Base-by-base conservation (phyloP, 1,140 invertebrate species). In the Neoseiulus cucumeris region DNA sequence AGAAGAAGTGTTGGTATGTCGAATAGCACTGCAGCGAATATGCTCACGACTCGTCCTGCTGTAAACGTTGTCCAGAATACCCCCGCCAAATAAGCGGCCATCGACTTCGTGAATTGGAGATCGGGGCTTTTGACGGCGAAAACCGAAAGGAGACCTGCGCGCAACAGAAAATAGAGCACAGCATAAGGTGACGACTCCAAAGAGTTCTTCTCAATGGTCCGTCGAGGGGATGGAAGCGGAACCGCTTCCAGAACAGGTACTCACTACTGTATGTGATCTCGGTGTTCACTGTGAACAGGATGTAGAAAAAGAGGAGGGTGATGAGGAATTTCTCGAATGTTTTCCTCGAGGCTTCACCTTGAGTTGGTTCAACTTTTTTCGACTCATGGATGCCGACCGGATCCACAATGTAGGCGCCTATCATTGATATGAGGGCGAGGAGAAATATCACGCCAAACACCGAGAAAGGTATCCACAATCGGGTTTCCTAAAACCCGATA, bases 61-160 rank as follows among this genome's bases (percentile, higher is more conserved):
- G 51, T 59, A 9, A 59, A 59, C 17, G 22, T 59, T 14, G 51
- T 59, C 51, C 51, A 59, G 51, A 59, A 59, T 12, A 59, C 17
- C 4, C 51, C 51, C 17, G 22, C 14, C 12, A 59, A 25, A 20
- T 59, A 59, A 59, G 51, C 51, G 14, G n/a, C 51, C 14, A 29
- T 33, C 0, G 51, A 17, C 33, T 59, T 59, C 25, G 22, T 1
- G 17, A 59, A 59, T 14, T 33, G 22, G 33, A 59, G 14, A 2
- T 17, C 25, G 6, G 51, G 51, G 22, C 51, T 59, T 33, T 59
- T 59, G 2, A 59, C 51, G 12, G 51, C 51, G 22, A 29, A 59
- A 14, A 25, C 51, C 51, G 51, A 59, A 14, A 59, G 22, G 25
- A 59, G 51, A 59, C 25, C 51, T 59, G 22, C n/a, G n/a, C n/a